phyloP scores from a whole-genome alignment of 2,888 invertebrate species.

The Eumacrocentrus americanus region DNA sequence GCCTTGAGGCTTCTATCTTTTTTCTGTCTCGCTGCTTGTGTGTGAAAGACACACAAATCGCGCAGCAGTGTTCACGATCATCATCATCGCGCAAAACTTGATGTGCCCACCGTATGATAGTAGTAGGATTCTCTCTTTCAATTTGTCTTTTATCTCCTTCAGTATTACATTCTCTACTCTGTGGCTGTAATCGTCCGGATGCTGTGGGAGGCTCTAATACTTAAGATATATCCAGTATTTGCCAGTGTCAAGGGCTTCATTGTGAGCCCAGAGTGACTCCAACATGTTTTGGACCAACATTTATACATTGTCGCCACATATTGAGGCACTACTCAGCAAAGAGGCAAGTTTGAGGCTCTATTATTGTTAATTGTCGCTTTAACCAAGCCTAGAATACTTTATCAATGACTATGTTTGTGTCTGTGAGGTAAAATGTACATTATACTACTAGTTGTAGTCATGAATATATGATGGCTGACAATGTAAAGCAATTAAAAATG shows the following conservation, averaged over 20 bases:
- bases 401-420: background rate
- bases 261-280: conserved; percentile 15
- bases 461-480: background rate
- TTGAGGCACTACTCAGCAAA: conserved; percentile 78
- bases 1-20: background rate
- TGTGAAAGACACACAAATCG: background rate
- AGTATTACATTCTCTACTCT: conserved; percentile 17
- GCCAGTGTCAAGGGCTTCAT: conserved; percentile 20
- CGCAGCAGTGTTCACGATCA: conserved; percentile 4
- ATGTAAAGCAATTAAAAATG: background rate
- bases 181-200: conserved; percentile 23
- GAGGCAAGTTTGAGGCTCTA: conserved; percentile 67
- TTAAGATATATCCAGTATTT: conserved; percentile 21
- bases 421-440: conserved; percentile 12
- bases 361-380: conserved; percentile 62
- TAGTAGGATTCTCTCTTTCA: background rate
- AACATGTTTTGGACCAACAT: conserved; percentile 86
- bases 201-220: conserved; percentile 25
- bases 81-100: conserved; percentile 7
- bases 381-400: conserved; percentile 40
- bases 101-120: conserved; percentile 10
- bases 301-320: conserved; percentile 73
- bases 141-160: conserved; percentile 9
- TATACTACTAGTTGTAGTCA: background rate
- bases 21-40: background rate